A percentile compares a stretch with the other conserved stretches of the same genome.
phyloP scores from a whole-genome alignment of 2,797 vertebrate species.

The Eurystomus glaucurus region DNA sequence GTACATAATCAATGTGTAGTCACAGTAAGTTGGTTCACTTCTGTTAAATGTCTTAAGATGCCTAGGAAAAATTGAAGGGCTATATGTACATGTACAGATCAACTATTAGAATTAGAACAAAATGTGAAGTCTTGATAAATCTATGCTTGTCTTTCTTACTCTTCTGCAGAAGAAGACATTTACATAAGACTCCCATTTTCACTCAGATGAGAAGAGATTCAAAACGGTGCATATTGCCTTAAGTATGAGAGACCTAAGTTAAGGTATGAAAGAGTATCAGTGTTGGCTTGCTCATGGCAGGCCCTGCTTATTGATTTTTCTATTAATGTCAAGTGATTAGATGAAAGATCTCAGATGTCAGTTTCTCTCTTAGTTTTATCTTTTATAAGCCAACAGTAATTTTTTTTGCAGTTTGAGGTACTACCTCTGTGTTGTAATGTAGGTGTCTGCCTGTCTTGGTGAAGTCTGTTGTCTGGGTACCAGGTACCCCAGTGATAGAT shows the following conservation, averaged over 20 bases:
- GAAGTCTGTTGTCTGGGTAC: neutral
- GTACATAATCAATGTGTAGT: neutral
- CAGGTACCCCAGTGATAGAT: neutral
- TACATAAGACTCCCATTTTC: neutral
- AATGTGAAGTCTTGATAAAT: neutral
- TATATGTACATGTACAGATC: neutral
- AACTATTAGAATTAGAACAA: neutral
- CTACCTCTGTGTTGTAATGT: neutral
- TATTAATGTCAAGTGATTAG: neutral
- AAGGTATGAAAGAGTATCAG: neutral
- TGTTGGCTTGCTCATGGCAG: neutral
- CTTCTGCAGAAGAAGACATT: neutral
- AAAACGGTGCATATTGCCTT: neutral
- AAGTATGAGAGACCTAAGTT: neutral
- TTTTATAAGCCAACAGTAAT: neutral
- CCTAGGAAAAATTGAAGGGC: neutral
- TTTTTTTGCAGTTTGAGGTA: neutral
- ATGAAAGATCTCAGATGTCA: neutral
- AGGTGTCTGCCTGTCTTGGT: neutral
- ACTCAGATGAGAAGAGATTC: neutral
- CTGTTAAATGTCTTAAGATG: neutral
- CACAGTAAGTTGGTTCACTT: neutral
- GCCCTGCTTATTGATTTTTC: neutral
- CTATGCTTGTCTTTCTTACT: neutral
- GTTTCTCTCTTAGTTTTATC: neutral